These are phyloP conservation scores for Galaxias olidus DNA, from an alignment of 2,797 vertebrate species.

Conservation along the genomic window DNA sequence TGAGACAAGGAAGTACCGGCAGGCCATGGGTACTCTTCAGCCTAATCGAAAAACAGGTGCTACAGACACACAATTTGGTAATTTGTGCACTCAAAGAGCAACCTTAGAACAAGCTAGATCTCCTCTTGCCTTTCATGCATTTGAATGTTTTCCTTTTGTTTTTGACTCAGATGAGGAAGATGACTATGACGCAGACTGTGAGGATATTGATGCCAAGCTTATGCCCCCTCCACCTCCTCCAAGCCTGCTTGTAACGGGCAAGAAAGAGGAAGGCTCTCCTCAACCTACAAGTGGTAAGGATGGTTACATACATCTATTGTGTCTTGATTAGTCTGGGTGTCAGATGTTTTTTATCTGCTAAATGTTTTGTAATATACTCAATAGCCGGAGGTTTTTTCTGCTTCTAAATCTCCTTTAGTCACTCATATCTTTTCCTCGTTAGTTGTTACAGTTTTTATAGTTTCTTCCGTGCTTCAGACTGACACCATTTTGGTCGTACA, in stretches of 20 bases:
- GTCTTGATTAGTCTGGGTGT: too few relatives aligned
- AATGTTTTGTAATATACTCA: too few relatives aligned
- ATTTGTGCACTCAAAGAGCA: neutral
- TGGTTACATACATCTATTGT: too few relatives aligned
- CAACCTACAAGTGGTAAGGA: constrained; percentile 74
- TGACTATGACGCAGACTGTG: constrained; percentile 96
- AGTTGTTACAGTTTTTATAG: too few relatives aligned
- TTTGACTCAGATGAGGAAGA: constrained; percentile 85
- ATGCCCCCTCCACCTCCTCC: constrained; percentile 97
- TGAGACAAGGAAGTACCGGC: constrained; percentile 92
- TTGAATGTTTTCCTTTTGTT: neutral
- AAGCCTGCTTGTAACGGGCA: constrained; percentile 68
- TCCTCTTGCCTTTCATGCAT: neutral
- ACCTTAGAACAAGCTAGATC: too few relatives aligned
- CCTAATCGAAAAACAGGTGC: constrained; percentile 84
- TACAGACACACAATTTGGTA: neutral
- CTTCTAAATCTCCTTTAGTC: too few relatives aligned
- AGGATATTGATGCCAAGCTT: constrained; percentile 96
- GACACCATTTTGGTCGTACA: too few relatives aligned
- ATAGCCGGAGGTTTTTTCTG: too few relatives aligned
- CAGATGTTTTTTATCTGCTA: too few relatives aligned
- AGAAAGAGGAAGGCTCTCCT: constrained; percentile 87
- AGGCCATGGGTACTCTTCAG: constrained; percentile 90
- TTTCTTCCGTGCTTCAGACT: too few relatives aligned
- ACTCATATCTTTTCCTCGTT: too few relatives aligned